Percentiles rank a stretch among this genome's conserved stretches.
phyloP scores from a whole-genome alignment of 2,113 vertebrate species.

The Morphnarchus princeps region DNA sequence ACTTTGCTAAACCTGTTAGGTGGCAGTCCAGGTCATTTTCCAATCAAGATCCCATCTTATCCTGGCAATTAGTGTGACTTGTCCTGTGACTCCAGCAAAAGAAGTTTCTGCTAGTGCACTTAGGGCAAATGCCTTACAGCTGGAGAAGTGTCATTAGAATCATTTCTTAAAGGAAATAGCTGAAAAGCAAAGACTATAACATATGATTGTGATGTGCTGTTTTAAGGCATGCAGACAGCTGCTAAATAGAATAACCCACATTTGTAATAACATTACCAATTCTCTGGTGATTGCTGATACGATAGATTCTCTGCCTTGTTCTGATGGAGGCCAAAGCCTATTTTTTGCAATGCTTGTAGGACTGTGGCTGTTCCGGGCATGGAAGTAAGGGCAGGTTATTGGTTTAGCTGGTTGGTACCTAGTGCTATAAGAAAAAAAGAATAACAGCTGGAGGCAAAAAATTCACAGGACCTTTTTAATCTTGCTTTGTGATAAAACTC shows the following conservation, averaged over 20 bases:
- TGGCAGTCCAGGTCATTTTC: neutral
- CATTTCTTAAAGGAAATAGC: neutral
- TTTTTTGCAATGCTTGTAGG: neutral
- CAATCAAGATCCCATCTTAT: neutral
- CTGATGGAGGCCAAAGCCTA: neutral
- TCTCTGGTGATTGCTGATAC: neutral
- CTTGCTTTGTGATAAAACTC: neutral
- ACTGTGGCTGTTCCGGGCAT: neutral
- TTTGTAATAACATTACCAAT: neutral
- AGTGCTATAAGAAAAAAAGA: neutral
- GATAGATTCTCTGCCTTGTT: neutral
- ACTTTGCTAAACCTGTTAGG: neutral
- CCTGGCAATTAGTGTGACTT: neutral
- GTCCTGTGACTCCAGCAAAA: neutral
- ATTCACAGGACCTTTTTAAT: neutral
- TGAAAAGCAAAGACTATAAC: neutral
- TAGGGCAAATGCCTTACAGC: neutral
- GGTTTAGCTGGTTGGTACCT: neutral
- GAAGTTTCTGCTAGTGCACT: neutral
- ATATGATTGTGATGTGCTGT: neutral
- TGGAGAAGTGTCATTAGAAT: neutral
- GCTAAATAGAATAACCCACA: neutral
- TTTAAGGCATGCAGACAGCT: neutral
- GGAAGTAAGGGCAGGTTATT: neutral
- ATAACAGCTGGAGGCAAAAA: neutral